Conservation (phyloP, 2,888 invertebrate genomes). For the Callimorpha dominula region DNA sequence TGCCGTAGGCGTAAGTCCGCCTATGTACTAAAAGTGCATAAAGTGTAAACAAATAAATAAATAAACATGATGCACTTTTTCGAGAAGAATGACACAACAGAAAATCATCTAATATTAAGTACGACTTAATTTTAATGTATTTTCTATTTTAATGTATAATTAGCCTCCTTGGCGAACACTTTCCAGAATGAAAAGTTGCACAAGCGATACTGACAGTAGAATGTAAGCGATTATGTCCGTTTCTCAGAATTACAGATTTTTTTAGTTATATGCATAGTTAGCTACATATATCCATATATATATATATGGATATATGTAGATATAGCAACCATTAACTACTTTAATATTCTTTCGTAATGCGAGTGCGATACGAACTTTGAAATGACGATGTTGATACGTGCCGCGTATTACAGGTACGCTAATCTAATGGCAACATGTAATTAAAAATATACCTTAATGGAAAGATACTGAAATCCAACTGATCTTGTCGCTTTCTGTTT, state of each 20-base stretch:
- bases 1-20: too few relatives aligned
- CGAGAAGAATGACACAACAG: background rate
- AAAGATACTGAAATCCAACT: slow-evolving; percentile 4
- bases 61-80: background rate
- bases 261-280: too few relatives aligned
- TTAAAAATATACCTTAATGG: slow-evolving; percentile 7
- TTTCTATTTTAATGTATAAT: background rate
- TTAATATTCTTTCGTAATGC: background rate
- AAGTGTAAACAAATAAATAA: too few relatives aligned
- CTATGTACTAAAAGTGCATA: too few relatives aligned
- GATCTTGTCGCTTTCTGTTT: slow-evolving; percentile 3
- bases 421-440: background rate
- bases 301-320: background rate
- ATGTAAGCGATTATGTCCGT: background rate
- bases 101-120: background rate
- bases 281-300: too few relatives aligned
- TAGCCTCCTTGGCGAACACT: background rate
- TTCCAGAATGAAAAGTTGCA: background rate
- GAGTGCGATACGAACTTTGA: background rate
- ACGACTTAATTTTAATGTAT: background rate
- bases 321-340: background rate
- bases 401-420: background rate
- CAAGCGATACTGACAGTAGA: background rate
- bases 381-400: background rate
- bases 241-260: background rate